These are phyloP conservation scores for Stegodyphus dumicola DNA, from an alignment of 1,140 invertebrate species.

Conservation along the genomic window DNA sequence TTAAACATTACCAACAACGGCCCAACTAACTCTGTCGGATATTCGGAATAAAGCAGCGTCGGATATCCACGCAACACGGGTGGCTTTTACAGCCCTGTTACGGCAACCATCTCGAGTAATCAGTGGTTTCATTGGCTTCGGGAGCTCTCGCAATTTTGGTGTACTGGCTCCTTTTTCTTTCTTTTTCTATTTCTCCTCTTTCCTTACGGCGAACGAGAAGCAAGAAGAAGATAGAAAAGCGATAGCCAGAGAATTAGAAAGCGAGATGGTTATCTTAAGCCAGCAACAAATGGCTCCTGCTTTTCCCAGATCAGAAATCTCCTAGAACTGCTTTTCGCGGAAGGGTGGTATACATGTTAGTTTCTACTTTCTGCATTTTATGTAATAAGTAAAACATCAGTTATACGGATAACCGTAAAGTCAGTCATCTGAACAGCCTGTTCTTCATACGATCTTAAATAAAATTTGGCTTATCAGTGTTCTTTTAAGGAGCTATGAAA, in stretches of 20 bases:
- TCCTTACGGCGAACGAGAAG: neutral
- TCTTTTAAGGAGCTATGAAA: no score
- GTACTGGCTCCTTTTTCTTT: neutral
- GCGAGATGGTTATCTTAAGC: slow-evolving; percentile 54
- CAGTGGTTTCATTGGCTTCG: slow-evolving; percentile 54
- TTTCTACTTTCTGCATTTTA: no score
- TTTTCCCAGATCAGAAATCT: slow-evolving; percentile 39
- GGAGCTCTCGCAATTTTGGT: slow-evolving; percentile 47
- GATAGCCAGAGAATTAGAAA: slow-evolving; percentile 53
- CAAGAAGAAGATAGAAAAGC: slow-evolving; percentile 39
- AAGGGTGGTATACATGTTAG: neutral
- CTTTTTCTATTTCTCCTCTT: slow-evolving; percentile 13
- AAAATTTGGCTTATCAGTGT: no score
- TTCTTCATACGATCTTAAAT: no score
- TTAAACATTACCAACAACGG: no score
- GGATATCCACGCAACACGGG: neutral
- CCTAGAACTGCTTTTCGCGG: neutral
- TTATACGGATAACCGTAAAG: no score
- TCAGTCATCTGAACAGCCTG: no score
- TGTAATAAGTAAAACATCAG: no score
- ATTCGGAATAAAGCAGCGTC: no score
- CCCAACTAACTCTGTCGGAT: no score
- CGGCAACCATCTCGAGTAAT: slow-evolving; percentile 39
- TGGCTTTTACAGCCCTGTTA: slow-evolving; percentile 41
- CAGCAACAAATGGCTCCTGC: slow-evolving; percentile 47